A percentile compares a stretch with the other conserved stretches of the same genome.
Evolutionary conservation across 2,797 vertebrate genomes (phyloP).

Genomic region (Phaenicophaeus curvirostris): DNA sequence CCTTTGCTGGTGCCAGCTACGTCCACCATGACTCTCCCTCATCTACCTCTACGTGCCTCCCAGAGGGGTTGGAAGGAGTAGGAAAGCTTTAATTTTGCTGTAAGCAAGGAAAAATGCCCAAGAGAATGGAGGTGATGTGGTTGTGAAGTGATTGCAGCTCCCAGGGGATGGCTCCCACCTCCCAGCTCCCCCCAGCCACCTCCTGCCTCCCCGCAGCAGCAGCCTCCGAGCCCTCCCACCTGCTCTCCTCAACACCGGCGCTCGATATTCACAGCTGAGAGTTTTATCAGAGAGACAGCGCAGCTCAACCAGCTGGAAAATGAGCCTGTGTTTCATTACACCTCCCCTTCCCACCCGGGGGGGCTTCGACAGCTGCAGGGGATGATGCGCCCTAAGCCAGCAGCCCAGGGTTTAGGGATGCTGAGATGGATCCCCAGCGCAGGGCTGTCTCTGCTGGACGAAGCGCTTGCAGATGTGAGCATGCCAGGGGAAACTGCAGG

Average conservation of each 20-base stretch:
- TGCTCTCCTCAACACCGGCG: background rate
- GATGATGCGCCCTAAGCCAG: accelerated
- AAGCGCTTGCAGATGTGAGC: background rate
- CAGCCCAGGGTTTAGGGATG: accelerated
- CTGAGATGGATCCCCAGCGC: background rate
- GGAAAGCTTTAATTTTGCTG: background rate
- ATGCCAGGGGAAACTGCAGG: background rate
- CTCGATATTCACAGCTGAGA: conserved; percentile 22
- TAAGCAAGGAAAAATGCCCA: background rate
- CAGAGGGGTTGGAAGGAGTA: background rate
- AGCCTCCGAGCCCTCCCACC: background rate
- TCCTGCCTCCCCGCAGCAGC: background rate
- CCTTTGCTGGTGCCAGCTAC: background rate
- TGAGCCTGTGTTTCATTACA: background rate
- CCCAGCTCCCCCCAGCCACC: background rate
- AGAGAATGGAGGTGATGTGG: background rate
- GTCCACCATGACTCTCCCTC: background rate
- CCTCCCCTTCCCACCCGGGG: background rate
- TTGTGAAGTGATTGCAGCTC: background rate
- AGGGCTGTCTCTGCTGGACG: background rate
- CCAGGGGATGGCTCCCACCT: background rate
- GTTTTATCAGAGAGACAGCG: conserved; percentile 58
- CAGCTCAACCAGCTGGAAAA: conserved; percentile 32
- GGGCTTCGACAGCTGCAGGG: accelerated
- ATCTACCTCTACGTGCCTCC: background rate